Evolutionary conservation across 2,797 vertebrate species (phyloP).

Genomic region (Pangasius larnaudii): DNA sequence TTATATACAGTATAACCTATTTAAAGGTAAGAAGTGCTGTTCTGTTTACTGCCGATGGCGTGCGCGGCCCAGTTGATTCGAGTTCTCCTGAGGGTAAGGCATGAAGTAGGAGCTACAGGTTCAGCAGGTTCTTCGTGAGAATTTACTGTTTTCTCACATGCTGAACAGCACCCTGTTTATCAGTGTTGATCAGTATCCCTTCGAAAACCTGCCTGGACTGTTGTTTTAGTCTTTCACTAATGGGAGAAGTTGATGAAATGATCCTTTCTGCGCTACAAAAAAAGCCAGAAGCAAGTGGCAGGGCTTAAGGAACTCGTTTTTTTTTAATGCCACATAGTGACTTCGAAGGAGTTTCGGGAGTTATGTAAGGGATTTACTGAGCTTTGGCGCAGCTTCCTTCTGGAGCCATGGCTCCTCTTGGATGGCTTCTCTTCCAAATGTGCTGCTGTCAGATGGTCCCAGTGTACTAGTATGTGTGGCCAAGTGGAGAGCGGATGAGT

Average conservation of each 20-base stretch:
- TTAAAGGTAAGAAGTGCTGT: too few species aligned
- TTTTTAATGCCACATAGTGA: slow-evolving; percentile 4
- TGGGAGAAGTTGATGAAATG: background rate
- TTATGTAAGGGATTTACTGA: slow-evolving; percentile 25
- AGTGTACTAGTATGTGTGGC: background rate
- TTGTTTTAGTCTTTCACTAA: background rate
- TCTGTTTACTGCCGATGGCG: too few species aligned
- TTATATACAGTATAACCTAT: too few species aligned
- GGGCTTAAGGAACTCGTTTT: background rate
- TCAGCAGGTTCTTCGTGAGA: slow-evolving; percentile 32
- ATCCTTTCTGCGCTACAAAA: background rate
- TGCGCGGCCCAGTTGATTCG: too few species aligned
- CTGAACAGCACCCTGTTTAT: background rate
- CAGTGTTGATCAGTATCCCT: background rate
- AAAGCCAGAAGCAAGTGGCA: background rate
- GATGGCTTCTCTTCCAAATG: background rate
- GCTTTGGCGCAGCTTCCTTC: background rate
- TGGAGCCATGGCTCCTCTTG: background rate
- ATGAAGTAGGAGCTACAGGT: background rate
- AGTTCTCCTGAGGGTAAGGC: slow-evolving; percentile 8
- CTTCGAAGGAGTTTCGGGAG: background rate
- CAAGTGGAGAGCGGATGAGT: background rate
- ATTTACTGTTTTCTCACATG: background rate
- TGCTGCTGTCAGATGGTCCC: background rate
- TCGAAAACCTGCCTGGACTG: background rate